Conservation (phyloP, 1,140 invertebrate genomes). For the Monomorium pharaonis region DNA sequence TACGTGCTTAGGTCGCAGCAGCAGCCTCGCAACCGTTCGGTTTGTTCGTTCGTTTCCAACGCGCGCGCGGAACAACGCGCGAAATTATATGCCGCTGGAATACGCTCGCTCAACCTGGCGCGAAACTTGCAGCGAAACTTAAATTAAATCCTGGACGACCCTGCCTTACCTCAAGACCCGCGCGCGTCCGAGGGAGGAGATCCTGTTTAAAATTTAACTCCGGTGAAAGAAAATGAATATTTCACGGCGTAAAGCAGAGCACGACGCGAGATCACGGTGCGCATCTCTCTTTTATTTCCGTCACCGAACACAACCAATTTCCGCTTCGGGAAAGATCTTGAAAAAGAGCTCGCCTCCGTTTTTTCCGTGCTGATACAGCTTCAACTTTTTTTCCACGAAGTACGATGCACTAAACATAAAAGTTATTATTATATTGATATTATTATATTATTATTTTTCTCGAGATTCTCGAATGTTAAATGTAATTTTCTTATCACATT, state of each 20-base stretch:
- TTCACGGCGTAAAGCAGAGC: constrained; percentile 27
- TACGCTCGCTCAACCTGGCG: neutral
- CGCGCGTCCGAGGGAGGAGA: neutral
- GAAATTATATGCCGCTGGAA: constrained; percentile 21
- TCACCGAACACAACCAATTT: constrained; percentile 28
- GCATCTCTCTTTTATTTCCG: constrained; percentile 35
- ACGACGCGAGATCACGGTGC: neutral
- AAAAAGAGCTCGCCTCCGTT: neutral
- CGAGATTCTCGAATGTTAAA: too few relatives aligned
- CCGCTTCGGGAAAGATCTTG: neutral
- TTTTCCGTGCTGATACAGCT: neutral
- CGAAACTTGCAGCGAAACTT: constrained; percentile 38
- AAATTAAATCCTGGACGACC: constrained; percentile 45
- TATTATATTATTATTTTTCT: neutral
- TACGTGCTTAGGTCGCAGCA: neutral
- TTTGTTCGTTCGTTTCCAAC: neutral
- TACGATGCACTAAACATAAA: neutral
- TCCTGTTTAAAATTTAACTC: constrained; percentile 40
- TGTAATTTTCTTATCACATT: too few relatives aligned
- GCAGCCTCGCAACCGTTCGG: neutral
- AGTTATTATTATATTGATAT: neutral
- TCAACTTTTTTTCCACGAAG: neutral
- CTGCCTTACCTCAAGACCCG: neutral
- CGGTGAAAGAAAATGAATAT: constrained; percentile 48
- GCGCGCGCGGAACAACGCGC: neutral